These are phyloP conservation scores for Psittacus erithacus DNA, from an alignment of 2,113 vertebrate species.

Conservation along the genomic window DNA sequence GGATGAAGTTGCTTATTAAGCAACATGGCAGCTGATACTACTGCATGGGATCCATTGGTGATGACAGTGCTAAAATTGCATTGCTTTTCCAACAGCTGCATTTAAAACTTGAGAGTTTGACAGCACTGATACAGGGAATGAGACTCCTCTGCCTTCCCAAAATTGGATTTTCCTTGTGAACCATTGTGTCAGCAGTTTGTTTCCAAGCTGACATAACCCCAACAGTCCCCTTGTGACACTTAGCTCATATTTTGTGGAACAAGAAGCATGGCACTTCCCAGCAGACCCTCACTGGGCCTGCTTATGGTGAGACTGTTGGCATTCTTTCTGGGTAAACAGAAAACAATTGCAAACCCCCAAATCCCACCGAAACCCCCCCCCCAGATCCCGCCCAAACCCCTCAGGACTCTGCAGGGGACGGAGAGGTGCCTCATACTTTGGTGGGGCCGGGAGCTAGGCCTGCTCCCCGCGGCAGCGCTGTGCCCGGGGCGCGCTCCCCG, in stretches of 20 bases:
- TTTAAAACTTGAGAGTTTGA: not conserved
- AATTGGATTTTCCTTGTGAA: not conserved
- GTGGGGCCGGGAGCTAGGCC: fast-evolving
- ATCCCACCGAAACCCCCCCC: too few species aligned
- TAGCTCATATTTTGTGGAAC: not conserved
- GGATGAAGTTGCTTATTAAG: not conserved
- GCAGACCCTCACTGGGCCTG: fast-evolving
- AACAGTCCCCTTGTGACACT: not conserved
- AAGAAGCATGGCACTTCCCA: fast-evolving
- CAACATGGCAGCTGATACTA: not conserved
- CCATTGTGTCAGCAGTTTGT: too few species aligned
- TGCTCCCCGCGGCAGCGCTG: too few species aligned
- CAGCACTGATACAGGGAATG: not conserved
- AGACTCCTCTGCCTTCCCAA: not conserved
- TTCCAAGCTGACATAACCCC: not conserved
- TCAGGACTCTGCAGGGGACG: fast-evolving
- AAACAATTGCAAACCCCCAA: too few species aligned
- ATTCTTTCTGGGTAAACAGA: not conserved
- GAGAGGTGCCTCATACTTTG: fast-evolving
- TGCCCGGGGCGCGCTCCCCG: too few species aligned
- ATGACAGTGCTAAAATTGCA: not conserved
- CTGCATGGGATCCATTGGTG: fast-evolving
- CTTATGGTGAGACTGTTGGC: fast-evolving
- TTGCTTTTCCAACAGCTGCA: not conserved
- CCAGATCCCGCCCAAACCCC: not conserved